phyloP scores from a whole-genome alignment of 2,888 invertebrate species.

The Dicycla oo region DNA sequence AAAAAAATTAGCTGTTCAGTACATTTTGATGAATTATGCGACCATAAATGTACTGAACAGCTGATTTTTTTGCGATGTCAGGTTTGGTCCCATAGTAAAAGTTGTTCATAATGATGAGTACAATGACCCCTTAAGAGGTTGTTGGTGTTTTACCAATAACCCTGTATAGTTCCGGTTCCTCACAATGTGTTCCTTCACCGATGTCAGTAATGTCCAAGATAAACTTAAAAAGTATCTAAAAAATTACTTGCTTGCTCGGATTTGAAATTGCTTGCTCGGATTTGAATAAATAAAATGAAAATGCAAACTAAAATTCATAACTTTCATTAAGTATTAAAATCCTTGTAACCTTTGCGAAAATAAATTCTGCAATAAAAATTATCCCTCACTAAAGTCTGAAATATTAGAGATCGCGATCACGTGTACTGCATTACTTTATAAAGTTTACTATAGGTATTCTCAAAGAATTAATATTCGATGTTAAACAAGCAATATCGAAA shows the following conservation, averaged over 20 bases:
- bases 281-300: neutral
- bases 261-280: no score
- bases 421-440: constrained; percentile 31
- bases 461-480: constrained; percentile 69
- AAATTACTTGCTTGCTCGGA: no score
- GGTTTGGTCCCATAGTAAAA: no score
- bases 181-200: neutral
- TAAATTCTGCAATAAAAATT: constrained; percentile 32
- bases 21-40: no score
- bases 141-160: neutral
- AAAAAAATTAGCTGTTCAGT: no score
- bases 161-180: no score
- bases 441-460: no score
- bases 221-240: neutral
- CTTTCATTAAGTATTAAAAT: constrained; percentile 14
- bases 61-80: no score
- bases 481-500: constrained; percentile 71
- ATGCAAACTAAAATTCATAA: neutral
- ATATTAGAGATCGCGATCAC: constrained; percentile 18
- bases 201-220: neutral
- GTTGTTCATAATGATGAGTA: no score
- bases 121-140: no score
- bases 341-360: constrained; percentile 20
- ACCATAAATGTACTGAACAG: no score
- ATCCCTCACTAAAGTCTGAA: constrained; percentile 27